Evolutionary conservation across 2,797 vertebrate species (phyloP), one percentile per base, ranked within the genome.

Genomic region (Uromys caudimaculatus): DNA sequence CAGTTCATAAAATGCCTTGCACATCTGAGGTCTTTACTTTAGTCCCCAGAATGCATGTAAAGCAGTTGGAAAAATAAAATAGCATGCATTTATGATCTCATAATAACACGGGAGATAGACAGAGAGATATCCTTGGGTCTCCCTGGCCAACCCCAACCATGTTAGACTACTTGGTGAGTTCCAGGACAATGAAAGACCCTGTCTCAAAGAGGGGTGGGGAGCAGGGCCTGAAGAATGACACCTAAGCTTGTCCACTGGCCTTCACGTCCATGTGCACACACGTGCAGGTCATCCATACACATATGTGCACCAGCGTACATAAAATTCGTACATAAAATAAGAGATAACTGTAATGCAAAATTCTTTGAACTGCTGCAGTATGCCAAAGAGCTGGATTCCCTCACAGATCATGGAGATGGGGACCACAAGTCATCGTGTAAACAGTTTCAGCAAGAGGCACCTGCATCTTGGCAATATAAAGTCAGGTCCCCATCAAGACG

Each of bases 401-500:
- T 62, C 7, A 11, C 10, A 13, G 11, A 41, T 32, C 47, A 35
- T 54, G 79, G 27, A 85, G 91, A 84, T 24, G n/a, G 10, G 62
- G 8, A 7, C 10, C 13, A 35, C 52, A 67, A 60, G 64, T 21
- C 35, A 90, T 58, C 73, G 71, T 75, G 41, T 76, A 85, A 38
- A 86, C 64, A 93, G n/a, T 27, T 88, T 58, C 71, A 85, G 35
- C 71, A 73, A 94, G 3, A 93, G 1, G 87, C 3, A 56, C 77
- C 60, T 82, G 67, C 27, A 91, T 67, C 73, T 96, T 47, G 29
- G 23, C 90, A 81, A 76, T 50, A 29, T 77, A 86, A 94, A 95
- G 79, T 88, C 90, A 54, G 52, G 12, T 71, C 19, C 23, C 38
- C 73, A 75, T 58, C 62, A 85, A 75, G 17, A 21, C 47, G 38